Percentiles rank a stretch among this genome's conserved stretches.
These are phyloP conservation scores for Scaptodrosophila latifasciaeformis DNA, from an alignment of 2,888 invertebrate genomes.

Conservation along the genomic window DNA sequence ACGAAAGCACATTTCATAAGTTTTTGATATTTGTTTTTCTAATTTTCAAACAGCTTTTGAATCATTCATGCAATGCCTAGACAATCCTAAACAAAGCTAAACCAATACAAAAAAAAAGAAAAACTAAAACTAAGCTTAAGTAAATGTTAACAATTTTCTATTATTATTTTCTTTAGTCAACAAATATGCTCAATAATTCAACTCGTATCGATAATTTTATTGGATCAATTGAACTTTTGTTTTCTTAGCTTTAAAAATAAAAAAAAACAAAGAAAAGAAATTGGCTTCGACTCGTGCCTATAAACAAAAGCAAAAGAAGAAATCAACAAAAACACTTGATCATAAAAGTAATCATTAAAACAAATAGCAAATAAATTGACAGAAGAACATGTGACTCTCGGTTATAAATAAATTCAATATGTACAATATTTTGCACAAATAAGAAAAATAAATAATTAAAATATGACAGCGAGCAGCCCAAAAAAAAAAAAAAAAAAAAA, in stretches of 20 bases:
- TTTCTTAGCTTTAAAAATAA: conserved; percentile 16
- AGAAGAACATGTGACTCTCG: conserved; percentile 49
- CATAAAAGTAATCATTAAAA: conserved; percentile 3
- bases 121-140: not conserved
- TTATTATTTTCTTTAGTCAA: no score
- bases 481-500: not conserved
- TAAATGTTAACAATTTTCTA: no score
- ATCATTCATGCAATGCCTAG: conserved; percentile 26
- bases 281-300: not conserved
- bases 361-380: conserved; percentile 27
- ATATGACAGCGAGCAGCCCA: conserved; percentile 25
- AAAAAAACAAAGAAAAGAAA: not conserved
- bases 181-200: no score
- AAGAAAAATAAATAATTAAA: conserved; percentile 42
- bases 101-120: not conserved
- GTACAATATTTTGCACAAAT: conserved; percentile 28
- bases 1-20: no score
- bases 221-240: conserved; percentile 2
- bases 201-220: conserved; percentile 4
- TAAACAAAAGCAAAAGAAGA: not conserved
- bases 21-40: no score
- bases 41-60: no score
- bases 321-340: not conserved
- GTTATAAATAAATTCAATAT: conserved; percentile 40
- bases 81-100: conserved; percentile 46